Evolutionary conservation across 2,888 invertebrate genomes (phyloP).

Genomic region (Thumatha senex): DNA sequence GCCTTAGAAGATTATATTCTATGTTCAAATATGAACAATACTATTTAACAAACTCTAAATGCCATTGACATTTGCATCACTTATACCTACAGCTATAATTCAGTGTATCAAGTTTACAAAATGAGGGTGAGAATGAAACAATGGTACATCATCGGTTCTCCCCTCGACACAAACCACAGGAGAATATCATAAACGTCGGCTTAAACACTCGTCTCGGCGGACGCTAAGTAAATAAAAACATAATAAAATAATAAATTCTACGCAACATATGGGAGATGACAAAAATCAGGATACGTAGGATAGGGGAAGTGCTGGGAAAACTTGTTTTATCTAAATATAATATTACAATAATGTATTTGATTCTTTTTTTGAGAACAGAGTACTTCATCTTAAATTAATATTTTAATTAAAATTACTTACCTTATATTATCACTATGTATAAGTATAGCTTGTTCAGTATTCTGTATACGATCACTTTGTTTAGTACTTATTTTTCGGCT

Average conservation of each 20-base stretch:
- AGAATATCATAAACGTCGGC: constrained; percentile 82
- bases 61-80: constrained; percentile 34
- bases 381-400: too few species aligned
- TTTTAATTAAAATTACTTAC: too few species aligned
- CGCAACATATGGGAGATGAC: constrained; percentile 73
- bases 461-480: too few species aligned
- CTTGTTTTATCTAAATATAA: background rate
- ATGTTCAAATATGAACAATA: too few species aligned
- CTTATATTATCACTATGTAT: too few species aligned
- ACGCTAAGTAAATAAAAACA: constrained; percentile 80
- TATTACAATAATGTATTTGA: too few species aligned
- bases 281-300: constrained; percentile 42
- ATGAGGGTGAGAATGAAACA: constrained; percentile 76
- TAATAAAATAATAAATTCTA: constrained; percentile 81
- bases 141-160: constrained; percentile 67
- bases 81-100: constrained; percentile 30
- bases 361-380: too few species aligned
- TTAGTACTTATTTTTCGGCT: too few species aligned
- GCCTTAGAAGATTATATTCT: too few species aligned
- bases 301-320: constrained; percentile 16
- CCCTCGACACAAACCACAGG: constrained; percentile 73
- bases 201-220: constrained; percentile 80
- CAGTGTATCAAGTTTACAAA: constrained; percentile 67
- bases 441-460: too few species aligned
- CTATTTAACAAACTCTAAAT: constrained; percentile 9